Base-by-base conservation (phyloP, 2,797 vertebrate genomes). In the Tauraco hartlaubi region DNA sequence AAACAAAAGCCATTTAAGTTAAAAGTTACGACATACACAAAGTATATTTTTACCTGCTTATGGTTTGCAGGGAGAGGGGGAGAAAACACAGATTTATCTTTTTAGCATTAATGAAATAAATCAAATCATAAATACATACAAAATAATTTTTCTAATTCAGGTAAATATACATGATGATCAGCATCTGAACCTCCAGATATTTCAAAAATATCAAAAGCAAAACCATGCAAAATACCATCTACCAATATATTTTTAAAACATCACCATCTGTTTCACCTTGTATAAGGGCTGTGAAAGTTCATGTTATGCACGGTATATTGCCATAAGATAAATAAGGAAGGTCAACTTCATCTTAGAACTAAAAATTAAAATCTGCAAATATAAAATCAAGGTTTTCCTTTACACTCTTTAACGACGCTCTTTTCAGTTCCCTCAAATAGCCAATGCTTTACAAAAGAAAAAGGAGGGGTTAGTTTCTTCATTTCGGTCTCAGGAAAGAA, bases 381-480 rank as follows among this genome's bases (percentile, higher is more conserved):
- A 21, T 23, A n/a, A 52, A 91, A n/a, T 25, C 9, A 58, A 35
- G 26, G 6, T 12, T 85, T 68, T 79, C 29, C 26, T 59, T 82
- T 48, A 61, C 3, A 35, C 22, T 37, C 13, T 33, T 72, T 44
- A 83, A 62, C 2, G 2, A 48, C 16, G 6, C 0, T 74, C 56
- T 54, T 66, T 44, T 85, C 59, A 73, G 9, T 69, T 86, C n/a
- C 14, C 6, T 72, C 17, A 51, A 69, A 54, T 10, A 72, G 19
- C 12, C 25, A 59, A 13, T 48, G 23, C 23, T 71, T 79, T 48
- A 44, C 26, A 85, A 84, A 91, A 93, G 11, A 76, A 77, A 89
- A 54, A 23, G 20, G 5, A 0, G 1, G 0, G 2, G 7, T 26
- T 54, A 15, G 33, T 73, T 61, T 59, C 46, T 76, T 83, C 15